Base-by-base conservation (phyloP, 2,797 vertebrate species). In the Acanthurus tractus region DNA sequence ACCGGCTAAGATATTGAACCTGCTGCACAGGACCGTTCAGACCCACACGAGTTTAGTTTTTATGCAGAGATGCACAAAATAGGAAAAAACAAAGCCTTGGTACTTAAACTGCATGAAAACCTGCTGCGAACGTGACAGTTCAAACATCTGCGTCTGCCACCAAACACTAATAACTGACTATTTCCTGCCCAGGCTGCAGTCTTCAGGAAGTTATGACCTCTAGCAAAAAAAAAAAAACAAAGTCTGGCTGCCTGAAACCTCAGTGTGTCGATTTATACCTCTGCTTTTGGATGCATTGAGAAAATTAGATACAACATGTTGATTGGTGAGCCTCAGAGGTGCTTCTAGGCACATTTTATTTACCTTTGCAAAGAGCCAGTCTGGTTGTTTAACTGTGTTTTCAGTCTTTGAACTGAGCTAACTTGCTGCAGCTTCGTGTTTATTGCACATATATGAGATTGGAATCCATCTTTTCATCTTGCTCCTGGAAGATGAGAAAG, bases 1-100 rank as follows among this genome's bases (percentile, higher is more conserved):
- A 63, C 74, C 25, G 44, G 72, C 69, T 69, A 72, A 67, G 82
- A 74, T 83, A 74, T 70, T 40, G 66, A 85, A 79, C 46, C 68
- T 56, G 52, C 58, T 42, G 74, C 49, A 69, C 65, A 49, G 8
- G 40, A 22, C 65, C 17, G 14, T n/a, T 53, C 66, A 55, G 40
- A 74, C 49, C 40, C 17, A 76, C 61, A 79, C 52, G 45, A 80
- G 73, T 50, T 18, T n/a, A 3, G 18, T 42, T 48, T 68, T 14
- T 48, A 75, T 6, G 22, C 59, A 40, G 3, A 20, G 10, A 49
- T 29, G 72, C 53, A 46, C 40, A 22, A 36, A 49, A 42, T 0
- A 1, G 46, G 17, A 22, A 8, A 34, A 66, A 36, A 18, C 1
- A 12, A 54, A 65, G n/a, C 6, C 18, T 18, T 59, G 34, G 34